A percentile compares a stretch with the other conserved stretches of the same genome.
Evolutionary conservation across 1,140 invertebrate species (phyloP).

Genomic region (Pogonomyrmex californicus): DNA sequence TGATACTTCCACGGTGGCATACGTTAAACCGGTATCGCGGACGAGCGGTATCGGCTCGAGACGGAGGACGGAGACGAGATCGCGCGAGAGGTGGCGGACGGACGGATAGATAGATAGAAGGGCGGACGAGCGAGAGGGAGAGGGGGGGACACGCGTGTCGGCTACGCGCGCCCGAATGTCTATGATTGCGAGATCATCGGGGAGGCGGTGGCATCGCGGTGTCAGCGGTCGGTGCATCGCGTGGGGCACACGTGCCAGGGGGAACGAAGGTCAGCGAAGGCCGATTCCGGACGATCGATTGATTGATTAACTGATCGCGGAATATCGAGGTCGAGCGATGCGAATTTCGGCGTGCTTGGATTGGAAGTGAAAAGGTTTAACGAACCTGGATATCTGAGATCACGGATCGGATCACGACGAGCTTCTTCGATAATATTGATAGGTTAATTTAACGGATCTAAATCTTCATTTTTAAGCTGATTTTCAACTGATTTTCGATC

Average conservation of each 20-base stretch:
- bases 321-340: neutral
- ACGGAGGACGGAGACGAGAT: neutral
- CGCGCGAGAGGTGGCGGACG: neutral
- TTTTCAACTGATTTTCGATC: too few species aligned
- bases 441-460: too few species aligned
- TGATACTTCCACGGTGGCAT: constrained; percentile 36
- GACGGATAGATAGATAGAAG: neutral
- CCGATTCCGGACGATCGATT: neutral
- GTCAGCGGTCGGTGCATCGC: neutral
- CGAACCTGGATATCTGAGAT: neutral
- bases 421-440: too few species aligned
- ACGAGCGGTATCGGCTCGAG: constrained; percentile 16
- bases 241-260: neutral
- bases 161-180: neutral
- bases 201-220: neutral
- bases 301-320: neutral
- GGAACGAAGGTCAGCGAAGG: constrained; percentile 20
- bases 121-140: neutral
- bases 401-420: neutral
- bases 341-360: neutral
- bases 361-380: neutral
- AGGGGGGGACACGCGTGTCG: neutral
- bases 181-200: neutral
- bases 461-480: too few species aligned
- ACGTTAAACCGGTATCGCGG: constrained; percentile 22